Conservation (phyloP, 2,113 vertebrate genomes). For the Psittacus erithacus region DNA sequence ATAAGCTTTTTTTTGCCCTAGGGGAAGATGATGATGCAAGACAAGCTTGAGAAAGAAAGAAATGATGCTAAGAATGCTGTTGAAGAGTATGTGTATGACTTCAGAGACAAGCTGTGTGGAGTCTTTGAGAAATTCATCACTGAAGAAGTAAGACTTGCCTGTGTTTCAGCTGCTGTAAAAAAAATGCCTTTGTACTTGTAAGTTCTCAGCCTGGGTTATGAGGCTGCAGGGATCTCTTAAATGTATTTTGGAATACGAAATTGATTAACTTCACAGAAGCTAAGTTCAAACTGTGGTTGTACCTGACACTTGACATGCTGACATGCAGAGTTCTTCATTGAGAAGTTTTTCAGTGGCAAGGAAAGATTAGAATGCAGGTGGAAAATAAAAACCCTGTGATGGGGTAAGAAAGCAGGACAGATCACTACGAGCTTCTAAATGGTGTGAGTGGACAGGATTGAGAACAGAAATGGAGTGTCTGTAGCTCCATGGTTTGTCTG, state of each 20-base stretch:
- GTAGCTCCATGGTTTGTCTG: neutral
- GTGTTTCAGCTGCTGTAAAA: neutral
- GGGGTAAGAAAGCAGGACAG: neutral
- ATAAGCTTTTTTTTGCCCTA: conserved; percentile 31
- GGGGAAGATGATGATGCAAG: conserved; percentile 95
- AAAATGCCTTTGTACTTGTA: neutral
- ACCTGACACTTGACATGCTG: neutral
- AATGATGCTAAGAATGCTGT: conserved; percentile 96
- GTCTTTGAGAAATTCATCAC: conserved; percentile 89
- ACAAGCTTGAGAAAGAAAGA: conserved; percentile 93
- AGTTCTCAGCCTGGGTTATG: neutral
- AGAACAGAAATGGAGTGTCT: neutral
- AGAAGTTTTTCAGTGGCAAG: neutral
- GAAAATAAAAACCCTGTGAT: neutral
- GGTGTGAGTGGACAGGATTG: neutral
- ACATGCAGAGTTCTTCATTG: neutral
- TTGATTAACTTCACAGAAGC: neutral
- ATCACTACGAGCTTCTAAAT: neutral
- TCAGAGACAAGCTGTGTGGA: conserved; percentile 89
- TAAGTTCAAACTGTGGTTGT: neutral
- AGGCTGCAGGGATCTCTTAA: neutral
- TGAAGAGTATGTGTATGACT: conserved; percentile 95
- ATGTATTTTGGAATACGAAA: neutral
- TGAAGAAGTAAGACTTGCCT: conserved; percentile 79
- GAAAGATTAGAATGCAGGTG: neutral